A percentile compares a stretch with the other conserved stretches of the same genome.
These are phyloP conservation scores for Tribolium madens DNA, from an alignment of 1,140 invertebrate genomes.

Conservation along the genomic window DNA sequence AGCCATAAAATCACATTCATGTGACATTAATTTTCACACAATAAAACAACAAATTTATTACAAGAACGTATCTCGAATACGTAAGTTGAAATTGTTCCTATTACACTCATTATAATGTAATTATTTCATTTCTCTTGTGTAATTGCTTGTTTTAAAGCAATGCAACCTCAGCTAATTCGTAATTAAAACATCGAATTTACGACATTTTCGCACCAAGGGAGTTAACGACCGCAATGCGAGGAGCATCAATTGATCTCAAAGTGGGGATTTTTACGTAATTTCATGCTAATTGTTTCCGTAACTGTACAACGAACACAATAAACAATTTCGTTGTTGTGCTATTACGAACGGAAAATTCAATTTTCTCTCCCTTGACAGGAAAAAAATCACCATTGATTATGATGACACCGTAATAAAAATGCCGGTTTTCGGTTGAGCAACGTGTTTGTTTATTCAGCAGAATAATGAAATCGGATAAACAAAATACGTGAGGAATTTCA, in stretches of 20 bases:
- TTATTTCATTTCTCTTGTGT: background rate
- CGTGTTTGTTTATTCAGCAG: too few species aligned
- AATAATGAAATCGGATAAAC: too few species aligned
- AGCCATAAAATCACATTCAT: background rate
- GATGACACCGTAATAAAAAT: too few species aligned
- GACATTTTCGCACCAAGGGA: background rate
- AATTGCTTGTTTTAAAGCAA: background rate
- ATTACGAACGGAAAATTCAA: background rate
- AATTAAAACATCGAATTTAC: background rate
- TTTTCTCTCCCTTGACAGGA: background rate
- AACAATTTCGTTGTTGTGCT: background rate
- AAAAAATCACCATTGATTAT: background rate
- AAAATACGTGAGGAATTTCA: too few species aligned
- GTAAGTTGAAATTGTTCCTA: background rate
- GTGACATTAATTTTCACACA: slow-evolving; percentile 2
- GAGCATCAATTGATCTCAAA: background rate
- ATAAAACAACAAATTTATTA: background rate
- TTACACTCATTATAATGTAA: background rate
- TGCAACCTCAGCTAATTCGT: background rate
- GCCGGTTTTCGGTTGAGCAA: too few species aligned
- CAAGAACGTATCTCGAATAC: background rate
- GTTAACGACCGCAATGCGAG: background rate
- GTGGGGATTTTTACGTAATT: slow-evolving; percentile 4
- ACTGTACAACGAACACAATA: slow-evolving; percentile 2
- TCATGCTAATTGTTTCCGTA: slow-evolving; percentile 1